Conservation (phyloP, 2,888 invertebrate genomes). For the Lasioglossum figueresi region DNA sequence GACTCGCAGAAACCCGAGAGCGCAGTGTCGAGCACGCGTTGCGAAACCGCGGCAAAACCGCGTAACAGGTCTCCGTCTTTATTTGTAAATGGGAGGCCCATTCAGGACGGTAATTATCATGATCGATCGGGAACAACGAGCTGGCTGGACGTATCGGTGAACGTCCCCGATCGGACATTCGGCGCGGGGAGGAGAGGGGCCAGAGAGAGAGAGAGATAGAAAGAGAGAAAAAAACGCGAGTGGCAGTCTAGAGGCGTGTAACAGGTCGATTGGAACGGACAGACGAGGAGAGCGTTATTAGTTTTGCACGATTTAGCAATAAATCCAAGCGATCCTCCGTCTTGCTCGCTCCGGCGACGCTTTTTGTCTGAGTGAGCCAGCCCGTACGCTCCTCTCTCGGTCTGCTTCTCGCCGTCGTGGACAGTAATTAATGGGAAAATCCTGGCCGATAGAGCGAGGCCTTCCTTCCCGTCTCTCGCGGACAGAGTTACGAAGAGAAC, state of each 20-base stretch:
- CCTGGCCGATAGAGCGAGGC: conserved; percentile 40
- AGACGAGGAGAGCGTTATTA: conserved; percentile 57
- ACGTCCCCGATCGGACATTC: conserved; percentile 12
- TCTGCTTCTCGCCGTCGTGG: conserved; percentile 41
- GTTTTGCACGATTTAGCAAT: conserved; percentile 68
- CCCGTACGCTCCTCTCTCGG: conserved; percentile 33
- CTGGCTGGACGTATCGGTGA: conserved; percentile 46
- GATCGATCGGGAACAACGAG: conserved; percentile 68
- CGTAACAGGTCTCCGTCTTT: conserved; percentile 45
- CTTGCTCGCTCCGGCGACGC: conserved; percentile 11
- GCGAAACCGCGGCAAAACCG: conserved; percentile 44
- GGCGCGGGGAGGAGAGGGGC: not conserved
- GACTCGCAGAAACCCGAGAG: conserved; percentile 18
- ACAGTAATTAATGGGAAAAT: conserved; percentile 66
- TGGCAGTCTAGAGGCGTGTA: conserved; percentile 46
- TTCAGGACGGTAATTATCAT: conserved; percentile 72
- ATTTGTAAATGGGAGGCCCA: conserved; percentile 60
- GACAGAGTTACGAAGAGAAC: conserved; percentile 48
- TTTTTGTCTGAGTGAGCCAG: conserved; percentile 20
- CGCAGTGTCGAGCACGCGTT: conserved; percentile 35
- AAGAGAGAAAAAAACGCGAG: conserved; percentile 13
- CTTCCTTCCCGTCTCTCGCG: conserved; percentile 49
- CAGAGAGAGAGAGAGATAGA: not conserved
- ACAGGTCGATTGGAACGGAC: conserved; percentile 53
- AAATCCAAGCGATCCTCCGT: conserved; percentile 53